Evolutionary conservation across 2,113 vertebrate genomes (phyloP).

Genomic region (Corvus hawaiiensis): DNA sequence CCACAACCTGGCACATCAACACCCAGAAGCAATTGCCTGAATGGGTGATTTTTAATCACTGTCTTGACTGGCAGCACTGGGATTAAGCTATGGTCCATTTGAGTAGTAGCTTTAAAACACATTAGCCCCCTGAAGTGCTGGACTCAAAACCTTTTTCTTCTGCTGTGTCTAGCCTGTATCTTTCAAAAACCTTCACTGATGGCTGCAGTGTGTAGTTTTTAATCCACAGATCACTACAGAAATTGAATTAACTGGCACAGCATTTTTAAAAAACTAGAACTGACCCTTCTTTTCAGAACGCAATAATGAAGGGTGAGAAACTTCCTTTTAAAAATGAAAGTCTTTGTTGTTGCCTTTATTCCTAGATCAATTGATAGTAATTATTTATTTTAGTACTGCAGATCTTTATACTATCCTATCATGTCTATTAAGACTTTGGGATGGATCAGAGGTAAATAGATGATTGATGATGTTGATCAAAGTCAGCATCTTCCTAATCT

Average conservation of each 20-base stretch:
- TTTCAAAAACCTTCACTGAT: conserved; percentile 24
- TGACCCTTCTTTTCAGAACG: neutral
- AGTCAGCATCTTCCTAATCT: neutral
- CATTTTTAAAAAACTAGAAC: neutral
- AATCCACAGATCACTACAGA: conserved; percentile 15
- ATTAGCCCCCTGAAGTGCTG: conserved; percentile 33
- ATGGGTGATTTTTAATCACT: conserved; percentile 60
- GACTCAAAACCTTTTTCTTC: conserved; percentile 38
- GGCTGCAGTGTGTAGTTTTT: neutral
- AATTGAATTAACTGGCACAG: conserved; percentile 16
- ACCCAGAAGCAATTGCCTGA: conserved; percentile 54
- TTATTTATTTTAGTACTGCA: neutral
- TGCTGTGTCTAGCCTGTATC: neutral
- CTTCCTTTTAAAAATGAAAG: neutral
- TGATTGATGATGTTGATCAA: neutral
- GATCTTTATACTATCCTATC: neutral
- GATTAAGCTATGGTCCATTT: conserved; percentile 50
- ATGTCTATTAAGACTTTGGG: neutral
- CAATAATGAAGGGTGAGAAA: neutral
- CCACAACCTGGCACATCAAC: neutral
- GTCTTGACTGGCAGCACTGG: conserved; percentile 44
- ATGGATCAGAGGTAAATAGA: conserved; percentile 1
- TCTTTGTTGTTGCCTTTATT: neutral
- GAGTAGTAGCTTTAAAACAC: conserved; percentile 33
- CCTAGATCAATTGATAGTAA: neutral